Evolutionary conservation across 2,797 vertebrate species (phyloP).

Genomic region (Enteromius radiatus): DNA sequence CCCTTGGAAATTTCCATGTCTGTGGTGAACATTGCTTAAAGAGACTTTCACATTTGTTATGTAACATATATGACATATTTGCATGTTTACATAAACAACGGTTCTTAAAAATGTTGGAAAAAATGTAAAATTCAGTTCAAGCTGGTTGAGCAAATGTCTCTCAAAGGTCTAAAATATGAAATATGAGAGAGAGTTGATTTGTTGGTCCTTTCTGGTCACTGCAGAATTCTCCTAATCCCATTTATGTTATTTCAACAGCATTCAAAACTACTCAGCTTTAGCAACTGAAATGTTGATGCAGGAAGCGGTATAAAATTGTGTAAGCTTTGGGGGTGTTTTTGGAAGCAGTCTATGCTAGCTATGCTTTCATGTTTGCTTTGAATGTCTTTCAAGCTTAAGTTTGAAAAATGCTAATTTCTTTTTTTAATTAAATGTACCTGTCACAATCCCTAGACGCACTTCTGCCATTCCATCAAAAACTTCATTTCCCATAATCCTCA

Average conservation of each 20-base stretch:
- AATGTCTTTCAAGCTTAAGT: not conserved
- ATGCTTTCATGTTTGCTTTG: not conserved
- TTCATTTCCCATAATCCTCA: too few species aligned
- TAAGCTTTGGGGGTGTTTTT: too few species aligned
- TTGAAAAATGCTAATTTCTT: too few species aligned
- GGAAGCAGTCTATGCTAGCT: not conserved
- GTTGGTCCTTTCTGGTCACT: not conserved
- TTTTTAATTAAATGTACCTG: too few species aligned
- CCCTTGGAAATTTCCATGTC: conserved; percentile 1
- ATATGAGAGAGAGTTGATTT: not conserved
- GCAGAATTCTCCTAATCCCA: not conserved
- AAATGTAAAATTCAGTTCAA: not conserved
- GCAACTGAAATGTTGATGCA: too few species aligned
- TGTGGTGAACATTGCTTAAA: not conserved
- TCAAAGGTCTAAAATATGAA: not conserved
- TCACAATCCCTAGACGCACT: too few species aligned
- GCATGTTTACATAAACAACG: not conserved
- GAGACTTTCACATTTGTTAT: not conserved
- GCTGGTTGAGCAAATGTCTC: not conserved
- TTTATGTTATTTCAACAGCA: not conserved
- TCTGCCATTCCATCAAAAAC: too few species aligned
- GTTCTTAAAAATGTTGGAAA: not conserved
- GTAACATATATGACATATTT: not conserved
- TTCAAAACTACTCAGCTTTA: not conserved
- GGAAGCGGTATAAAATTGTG: not conserved